Base-by-base conservation (phyloP, 2,888 invertebrate genomes). In the Scotopteryx bipunctaria region DNA sequence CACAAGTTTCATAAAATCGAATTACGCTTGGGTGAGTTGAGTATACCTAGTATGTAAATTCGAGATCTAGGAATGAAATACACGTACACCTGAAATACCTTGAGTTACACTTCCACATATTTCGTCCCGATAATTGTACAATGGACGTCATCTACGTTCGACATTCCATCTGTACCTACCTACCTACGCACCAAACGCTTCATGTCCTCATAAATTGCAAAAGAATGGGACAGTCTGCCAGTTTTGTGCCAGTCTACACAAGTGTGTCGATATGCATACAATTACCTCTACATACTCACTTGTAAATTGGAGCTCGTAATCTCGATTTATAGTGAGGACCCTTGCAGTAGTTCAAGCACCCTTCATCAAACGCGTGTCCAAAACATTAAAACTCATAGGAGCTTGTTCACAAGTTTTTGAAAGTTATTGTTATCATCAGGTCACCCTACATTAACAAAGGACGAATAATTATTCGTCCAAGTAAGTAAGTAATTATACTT, bases 181-280 rank as follows among this genome's bases (percentile, higher is more conserved):
- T 45, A 41, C 27, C 40, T 52, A 41, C 51, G 51, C 51, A 41
- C 27, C 35, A 36, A 45, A 46, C 17, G 9, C 17, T 32, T 23
- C 36, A 36, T 25, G 51, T 46, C 45, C 41, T 52, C 51, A 46
- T 52, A 52, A 52, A 46, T 52, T 52, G 9, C 17, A 16, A 41
- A 45, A 23, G 44, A 45, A 45, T 51, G 45, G 38, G 38, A 44
- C 33, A 27, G 41, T 16, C 44, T 44, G 46, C 41, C 36, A 45
- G 41, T 41, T 41, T 35, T 36, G 14, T 29, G 14, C 46, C 11
- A 14, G 17, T 35, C 11, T n/a, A 15, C 4, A 16, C 23, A 8
- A 23, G 15, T 4, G 16, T 27, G 11, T 16, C 17, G 6, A 9
- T 14, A 17, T n/a, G 6, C 4, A 15, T 9, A 16, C 17, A 19